Evolutionary conservation across 2,113 vertebrate genomes (phyloP), one percentile per base, ranked within the genome.

Genomic region (Illadopsis cleaveri): DNA sequence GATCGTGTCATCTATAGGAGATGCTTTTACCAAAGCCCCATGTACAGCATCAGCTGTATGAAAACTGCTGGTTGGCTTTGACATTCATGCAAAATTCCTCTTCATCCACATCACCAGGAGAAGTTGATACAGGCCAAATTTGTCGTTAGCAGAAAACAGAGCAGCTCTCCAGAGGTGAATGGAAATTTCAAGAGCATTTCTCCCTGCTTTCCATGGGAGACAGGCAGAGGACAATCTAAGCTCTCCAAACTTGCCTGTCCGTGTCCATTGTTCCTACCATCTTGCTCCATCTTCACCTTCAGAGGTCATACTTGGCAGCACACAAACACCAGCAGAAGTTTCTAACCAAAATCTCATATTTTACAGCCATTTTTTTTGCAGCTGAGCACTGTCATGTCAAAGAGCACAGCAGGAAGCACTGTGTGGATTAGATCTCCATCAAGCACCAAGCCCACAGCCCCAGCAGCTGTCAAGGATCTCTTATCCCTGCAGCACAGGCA

Each of bases 371-470:
- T 91, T 61, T 27, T 57, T 54, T 75, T 57, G 44, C 66, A 72
- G 70, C 23, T 88, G 51, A 92, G 66, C 51, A 35, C 44, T 37
- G 33, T 50, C 56, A 85, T 66, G 30, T 33, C 82, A 72, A 83
- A 78, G 65, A 54, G 48, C 4, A 0, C 21, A 71, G 76, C 82
- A 80, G 66, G 73, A 88, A 76, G 61, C 44, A 50, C 66, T 35
- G 27, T 18, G 30, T 2, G 1, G 44, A 71, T 62, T 85, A 0
- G 0, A 54, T 60, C 61, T 76, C 50, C 66, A 72, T 35, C 8
- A 0, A 86, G 66, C 1, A 1, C 47, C 82, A 76, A 79, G 50
- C 18, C 28, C 61, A 66, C 0, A 0, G 61, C 33, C 25, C 27
- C 53, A 68, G 79, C 50, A 73, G 80, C 71, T 80, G 71, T 27